Percentiles rank a stretch among this genome's conserved stretches.
Conservation (phyloP, 2,888 invertebrate species). For the Oscheius sp. region DNA sequence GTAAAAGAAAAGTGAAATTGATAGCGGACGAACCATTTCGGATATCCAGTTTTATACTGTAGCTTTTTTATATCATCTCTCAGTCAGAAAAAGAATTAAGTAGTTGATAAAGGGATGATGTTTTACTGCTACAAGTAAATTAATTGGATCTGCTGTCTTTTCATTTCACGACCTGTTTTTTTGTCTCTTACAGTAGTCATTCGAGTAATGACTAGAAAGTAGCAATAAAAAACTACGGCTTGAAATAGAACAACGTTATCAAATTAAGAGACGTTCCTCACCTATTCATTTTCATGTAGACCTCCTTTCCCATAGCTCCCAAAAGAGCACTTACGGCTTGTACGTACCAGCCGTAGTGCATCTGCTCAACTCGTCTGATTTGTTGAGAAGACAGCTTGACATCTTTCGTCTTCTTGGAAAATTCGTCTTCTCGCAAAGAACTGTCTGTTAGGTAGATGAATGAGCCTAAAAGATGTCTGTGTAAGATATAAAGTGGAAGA, state of each 20-base stretch:
- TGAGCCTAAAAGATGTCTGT: background rate
- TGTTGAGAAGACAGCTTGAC: constrained; percentile 9
- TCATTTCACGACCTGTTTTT: no score
- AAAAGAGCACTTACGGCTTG: constrained; percentile 61
- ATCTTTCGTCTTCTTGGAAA: constrained; percentile 7
- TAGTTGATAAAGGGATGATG: no score
- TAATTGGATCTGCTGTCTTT: no score
- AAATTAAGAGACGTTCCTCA: no score
- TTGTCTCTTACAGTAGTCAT: no score
- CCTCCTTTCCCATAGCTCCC: constrained; percentile 63
- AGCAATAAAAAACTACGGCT: no score
- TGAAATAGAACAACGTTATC: no score
- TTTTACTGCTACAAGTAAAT: background rate
- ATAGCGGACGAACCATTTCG: background rate
- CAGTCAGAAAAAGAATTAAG: no score
- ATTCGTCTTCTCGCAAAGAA: background rate
- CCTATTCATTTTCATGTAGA: constrained; percentile 63
- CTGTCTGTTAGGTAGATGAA: background rate
- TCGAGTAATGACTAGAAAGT: no score
- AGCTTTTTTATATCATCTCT: no score
- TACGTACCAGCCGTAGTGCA: constrained; percentile 65
- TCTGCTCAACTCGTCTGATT: constrained; percentile 45
- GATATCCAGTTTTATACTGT: background rate
- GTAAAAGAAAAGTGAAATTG: no score
- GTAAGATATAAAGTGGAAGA: background rate